These are phyloP conservation scores for Phyto melanocephala DNA, from an alignment of 2,888 invertebrate species.

Conservation along the genomic window DNA sequence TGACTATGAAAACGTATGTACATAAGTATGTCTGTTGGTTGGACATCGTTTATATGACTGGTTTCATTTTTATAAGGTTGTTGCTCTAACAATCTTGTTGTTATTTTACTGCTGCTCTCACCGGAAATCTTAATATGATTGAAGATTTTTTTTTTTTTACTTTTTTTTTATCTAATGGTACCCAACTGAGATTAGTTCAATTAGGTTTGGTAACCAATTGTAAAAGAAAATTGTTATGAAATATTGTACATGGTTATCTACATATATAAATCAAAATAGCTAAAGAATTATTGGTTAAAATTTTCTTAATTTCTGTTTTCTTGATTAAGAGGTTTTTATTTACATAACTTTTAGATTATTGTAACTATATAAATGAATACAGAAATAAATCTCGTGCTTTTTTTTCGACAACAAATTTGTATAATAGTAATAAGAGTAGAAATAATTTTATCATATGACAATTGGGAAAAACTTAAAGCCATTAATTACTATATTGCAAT, in stretches of 20 bases:
- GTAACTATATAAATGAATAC: no score
- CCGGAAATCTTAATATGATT: conserved; percentile 49
- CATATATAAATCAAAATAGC: background rate
- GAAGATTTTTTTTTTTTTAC: conserved; percentile 21
- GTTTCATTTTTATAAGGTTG: conserved; percentile 39
- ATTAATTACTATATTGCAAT: no score
- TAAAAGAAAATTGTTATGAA: conserved; percentile 2
- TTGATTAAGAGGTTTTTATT: no score
- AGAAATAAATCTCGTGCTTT: no score
- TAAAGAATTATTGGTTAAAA: conserved; percentile 7
- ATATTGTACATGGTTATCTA: background rate
- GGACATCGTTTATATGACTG: background rate
- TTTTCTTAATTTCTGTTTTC: no score
- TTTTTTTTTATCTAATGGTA: conserved; percentile 7
- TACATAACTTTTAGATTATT: no score
- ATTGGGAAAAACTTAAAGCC: no score
- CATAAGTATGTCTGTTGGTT: conserved; percentile 1
- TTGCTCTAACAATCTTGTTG: conserved; percentile 28
- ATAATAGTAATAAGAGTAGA: no score
- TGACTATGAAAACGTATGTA: background rate
- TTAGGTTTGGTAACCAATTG: conserved; percentile 50
- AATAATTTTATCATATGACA: no score
- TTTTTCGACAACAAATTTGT: no score
- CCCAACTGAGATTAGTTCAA: conserved; percentile 55
- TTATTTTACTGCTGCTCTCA: conserved; percentile 12